Conservation (phyloP, 2,113 vertebrate genomes). For the Pollimyrus isidori region DNA sequence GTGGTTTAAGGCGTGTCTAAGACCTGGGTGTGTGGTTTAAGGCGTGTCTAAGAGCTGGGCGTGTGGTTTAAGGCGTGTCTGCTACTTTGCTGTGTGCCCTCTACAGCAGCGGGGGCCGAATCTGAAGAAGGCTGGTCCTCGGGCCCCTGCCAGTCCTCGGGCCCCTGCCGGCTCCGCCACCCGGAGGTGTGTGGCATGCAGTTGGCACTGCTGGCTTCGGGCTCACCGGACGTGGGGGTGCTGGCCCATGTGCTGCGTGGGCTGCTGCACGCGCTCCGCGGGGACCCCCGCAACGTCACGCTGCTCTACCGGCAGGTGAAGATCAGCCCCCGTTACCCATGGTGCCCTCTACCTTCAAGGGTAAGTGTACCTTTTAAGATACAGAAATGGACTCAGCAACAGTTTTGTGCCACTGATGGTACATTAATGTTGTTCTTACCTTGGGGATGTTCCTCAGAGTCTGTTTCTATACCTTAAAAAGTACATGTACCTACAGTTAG, state of each 20-base stretch:
- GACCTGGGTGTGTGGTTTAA: no score
- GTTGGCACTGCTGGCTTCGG: conserved; percentile 75
- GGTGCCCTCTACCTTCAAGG: background rate
- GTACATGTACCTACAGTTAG: no score
- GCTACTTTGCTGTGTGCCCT: conserved; percentile 28
- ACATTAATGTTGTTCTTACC: no score
- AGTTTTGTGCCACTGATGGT: no score
- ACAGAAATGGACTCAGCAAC: no score
- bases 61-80: background rate
- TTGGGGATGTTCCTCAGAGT: no score
- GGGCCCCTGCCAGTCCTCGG: conserved; percentile 48
- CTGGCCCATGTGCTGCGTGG: conserved; percentile 78
- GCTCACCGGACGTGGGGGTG: conserved; percentile 74
- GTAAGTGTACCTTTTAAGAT: no score
- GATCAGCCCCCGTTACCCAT: background rate
- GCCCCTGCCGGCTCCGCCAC: conserved; percentile 70
- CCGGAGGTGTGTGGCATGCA: conserved; percentile 88
- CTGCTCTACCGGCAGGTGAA: conserved; percentile 83
- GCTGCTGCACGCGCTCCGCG: conserved; percentile 67
- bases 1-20: background rate
- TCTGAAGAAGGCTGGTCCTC: conserved; percentile 30
- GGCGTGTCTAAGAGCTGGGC: background rate
- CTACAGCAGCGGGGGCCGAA: conserved; percentile 57
- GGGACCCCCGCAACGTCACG: conserved; percentile 70
- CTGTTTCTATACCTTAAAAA: no score